Conservation (phyloP, 2,888 invertebrate genomes). For the Caenorhabditis drosophilae region DNA sequence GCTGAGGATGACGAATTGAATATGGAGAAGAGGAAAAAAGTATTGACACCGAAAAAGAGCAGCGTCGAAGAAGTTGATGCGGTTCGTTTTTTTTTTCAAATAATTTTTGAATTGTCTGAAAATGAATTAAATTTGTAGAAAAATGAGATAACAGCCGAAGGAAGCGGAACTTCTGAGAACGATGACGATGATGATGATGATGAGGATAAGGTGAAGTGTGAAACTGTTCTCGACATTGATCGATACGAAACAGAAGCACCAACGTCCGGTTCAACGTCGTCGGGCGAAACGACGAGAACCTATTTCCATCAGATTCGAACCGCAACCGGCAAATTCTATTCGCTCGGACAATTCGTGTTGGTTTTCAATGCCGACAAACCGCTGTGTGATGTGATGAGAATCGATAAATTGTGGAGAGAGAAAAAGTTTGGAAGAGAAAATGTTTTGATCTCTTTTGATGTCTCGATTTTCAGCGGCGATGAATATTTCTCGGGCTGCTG, state of each 20-base stretch:
- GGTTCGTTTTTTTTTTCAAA: conserved; percentile 1
- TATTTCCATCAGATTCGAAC: conserved; percentile 44
- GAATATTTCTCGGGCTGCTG: conserved; percentile 92
- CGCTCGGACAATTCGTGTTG: conserved; percentile 86
- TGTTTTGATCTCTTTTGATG: no score
- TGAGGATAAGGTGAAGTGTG: conserved; percentile 21
- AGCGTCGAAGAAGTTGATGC: not conserved
- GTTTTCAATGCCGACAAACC: conserved; percentile 85
- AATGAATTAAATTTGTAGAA: no score
- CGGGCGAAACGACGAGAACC: conserved; percentile 29
- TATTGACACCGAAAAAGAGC: conserved; percentile 24
- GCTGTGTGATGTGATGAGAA: conserved; percentile 87
- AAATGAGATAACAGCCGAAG: no score
- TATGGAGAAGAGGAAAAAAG: conserved; percentile 76
- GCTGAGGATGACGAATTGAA: conserved; percentile 73
- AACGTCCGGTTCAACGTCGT: conserved; percentile 19
- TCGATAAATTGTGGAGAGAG: conserved; percentile 92
- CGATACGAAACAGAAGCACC: conserved; percentile 13
- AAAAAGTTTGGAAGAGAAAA: conserved; percentile 83
- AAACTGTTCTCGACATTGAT: conserved; percentile 25
- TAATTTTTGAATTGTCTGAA: not conserved
- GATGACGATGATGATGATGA: conserved; percentile 32
- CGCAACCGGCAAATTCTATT: conserved; percentile 65
- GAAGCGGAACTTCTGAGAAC: no score
- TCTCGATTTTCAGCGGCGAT: conserved; percentile 80